Evolutionary conservation across 1,140 invertebrate genomes (phyloP).

Genomic region (Zaprionus ornatus): DNA sequence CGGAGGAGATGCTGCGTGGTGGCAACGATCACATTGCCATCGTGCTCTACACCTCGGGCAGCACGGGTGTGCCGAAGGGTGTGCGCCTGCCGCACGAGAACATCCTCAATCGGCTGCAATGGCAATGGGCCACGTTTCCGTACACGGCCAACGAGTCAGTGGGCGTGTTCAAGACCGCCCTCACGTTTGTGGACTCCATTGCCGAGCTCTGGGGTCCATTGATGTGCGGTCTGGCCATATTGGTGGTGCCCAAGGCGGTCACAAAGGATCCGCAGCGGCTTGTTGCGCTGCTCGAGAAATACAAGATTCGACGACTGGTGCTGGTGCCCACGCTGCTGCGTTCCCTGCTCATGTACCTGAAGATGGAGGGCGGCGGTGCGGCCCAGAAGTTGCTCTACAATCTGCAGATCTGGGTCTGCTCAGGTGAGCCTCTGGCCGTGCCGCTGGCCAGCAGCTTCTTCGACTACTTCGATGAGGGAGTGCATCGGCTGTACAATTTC

Average conservation of each 20-base stretch:
- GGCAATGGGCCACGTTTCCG: conserved; percentile 93
- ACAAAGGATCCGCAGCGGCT: conserved; percentile 91
- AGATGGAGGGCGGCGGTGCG: conserved; percentile 84
- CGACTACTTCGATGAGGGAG: conserved; percentile 86
- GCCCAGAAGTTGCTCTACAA: conserved; percentile 84
- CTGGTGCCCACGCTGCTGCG: conserved; percentile 92
- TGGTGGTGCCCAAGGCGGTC: conserved; percentile 89
- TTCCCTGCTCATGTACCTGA: conserved; percentile 90
- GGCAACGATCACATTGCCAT: conserved; percentile 87
- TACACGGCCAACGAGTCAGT: conserved; percentile 87
- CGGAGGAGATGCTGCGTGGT: conserved; percentile 64
- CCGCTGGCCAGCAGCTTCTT: conserved; percentile 90
- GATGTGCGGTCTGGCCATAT: conserved; percentile 87
- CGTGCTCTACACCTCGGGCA: conserved; percentile 96
- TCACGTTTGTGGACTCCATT: conserved; percentile 95
- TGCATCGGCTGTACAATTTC: conserved; percentile 91
- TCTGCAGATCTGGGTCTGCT: conserved; percentile 92
- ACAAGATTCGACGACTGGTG: conserved; percentile 90
- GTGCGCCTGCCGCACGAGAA: conserved; percentile 92
- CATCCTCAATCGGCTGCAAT: conserved; percentile 91
- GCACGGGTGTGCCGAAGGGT: conserved; percentile 96
- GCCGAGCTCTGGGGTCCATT: conserved; percentile 93
- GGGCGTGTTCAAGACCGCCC: conserved; percentile 93
- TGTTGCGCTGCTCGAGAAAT: conserved; percentile 87
- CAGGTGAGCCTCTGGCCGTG: conserved; percentile 90